A percentile compares a stretch with the other conserved stretches of the same genome.
These are phyloP conservation scores for Tachyglossus aculeatus DNA, from an alignment of 2,797 vertebrate species.

Conservation along the genomic window DNA sequence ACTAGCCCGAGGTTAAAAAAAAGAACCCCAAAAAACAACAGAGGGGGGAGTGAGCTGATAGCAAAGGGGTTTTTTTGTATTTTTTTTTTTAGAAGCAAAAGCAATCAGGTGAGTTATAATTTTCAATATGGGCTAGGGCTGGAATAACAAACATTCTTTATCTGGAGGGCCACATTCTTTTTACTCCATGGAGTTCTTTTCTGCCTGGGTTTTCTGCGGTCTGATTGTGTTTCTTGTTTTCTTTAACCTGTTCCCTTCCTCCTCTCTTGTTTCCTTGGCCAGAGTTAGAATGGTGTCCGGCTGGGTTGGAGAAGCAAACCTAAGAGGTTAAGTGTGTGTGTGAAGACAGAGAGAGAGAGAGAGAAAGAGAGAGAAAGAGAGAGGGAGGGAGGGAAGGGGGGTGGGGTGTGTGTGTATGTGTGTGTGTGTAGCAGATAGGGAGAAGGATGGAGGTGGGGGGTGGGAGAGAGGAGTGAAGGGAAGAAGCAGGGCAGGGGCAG, in stretches of 20 bases:
- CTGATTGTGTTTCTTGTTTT: slow-evolving; percentile 43
- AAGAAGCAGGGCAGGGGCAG: not conserved
- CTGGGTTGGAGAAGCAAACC: slow-evolving; percentile 54
- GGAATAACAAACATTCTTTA: slow-evolving; percentile 63
- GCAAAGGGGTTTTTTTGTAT: too few relatives aligned
- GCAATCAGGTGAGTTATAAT: slow-evolving; percentile 27
- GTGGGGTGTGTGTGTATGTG: rapidly evolving
- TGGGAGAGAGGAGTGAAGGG: rapidly evolving
- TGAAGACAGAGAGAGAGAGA: not conserved
- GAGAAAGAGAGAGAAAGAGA: too few relatives aligned
- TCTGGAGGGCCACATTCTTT: slow-evolving; percentile 56
- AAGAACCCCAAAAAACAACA: slow-evolving; percentile 56
- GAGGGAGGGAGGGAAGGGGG: too few relatives aligned
- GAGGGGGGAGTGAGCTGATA: slow-evolving; percentile 18
- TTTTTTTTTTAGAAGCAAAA: not conserved
- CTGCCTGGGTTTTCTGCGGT: slow-evolving; percentile 17
- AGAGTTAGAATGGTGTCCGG: slow-evolving; percentile 50
- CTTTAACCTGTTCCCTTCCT: slow-evolving; percentile 44
- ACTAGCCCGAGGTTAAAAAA: not conserved
- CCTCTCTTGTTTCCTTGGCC: slow-evolving; percentile 25
- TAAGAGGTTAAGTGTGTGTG: not conserved
- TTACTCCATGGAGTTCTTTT: slow-evolving; percentile 5
- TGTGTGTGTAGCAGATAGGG: not conserved
- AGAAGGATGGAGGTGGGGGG: rapidly evolving
- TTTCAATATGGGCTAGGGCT: slow-evolving; percentile 22